phyloP scores from a whole-genome alignment of 2,797 vertebrate genomes.

The Sardinella longiceps region DNA sequence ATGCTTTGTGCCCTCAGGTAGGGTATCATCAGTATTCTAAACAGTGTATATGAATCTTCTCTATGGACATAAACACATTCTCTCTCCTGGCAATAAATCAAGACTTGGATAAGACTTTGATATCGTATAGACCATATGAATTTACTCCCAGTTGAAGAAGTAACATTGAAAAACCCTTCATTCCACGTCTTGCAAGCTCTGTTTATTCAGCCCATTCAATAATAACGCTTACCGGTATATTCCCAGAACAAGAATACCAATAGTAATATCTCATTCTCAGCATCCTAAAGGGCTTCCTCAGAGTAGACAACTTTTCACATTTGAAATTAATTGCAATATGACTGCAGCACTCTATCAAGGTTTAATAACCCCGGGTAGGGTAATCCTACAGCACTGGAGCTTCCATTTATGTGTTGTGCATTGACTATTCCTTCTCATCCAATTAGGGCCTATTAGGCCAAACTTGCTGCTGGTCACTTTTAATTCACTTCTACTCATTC shows the following conservation, averaged over 20 bases:
- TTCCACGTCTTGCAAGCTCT: neutral
- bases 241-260: slow-evolving; percentile 34
- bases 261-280: slow-evolving; percentile 36
- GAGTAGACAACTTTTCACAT: slow-evolving; percentile 30
- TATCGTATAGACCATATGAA: neutral
- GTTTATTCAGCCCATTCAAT: slow-evolving; percentile 28
- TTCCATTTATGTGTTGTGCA: slow-evolving; percentile 53
- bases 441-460: slow-evolving; percentile 64
- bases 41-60: neutral
- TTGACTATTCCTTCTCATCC: slow-evolving; percentile 58
- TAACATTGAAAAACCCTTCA: neutral
- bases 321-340: slow-evolving; percentile 47
- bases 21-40: neutral
- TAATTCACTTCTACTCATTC: slow-evolving; percentile 63
- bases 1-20: neutral
- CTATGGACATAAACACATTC: neutral
- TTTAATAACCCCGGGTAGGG: slow-evolving; percentile 29
- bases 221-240: slow-evolving; percentile 29
- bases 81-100: neutral
- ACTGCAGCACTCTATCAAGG: slow-evolving; percentile 31
- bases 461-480: slow-evolving; percentile 66
- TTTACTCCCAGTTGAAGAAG: neutral
- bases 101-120: neutral
- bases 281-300: slow-evolving; percentile 18
- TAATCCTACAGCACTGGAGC: neutral